Evolutionary conservation across 2,888 invertebrate genomes (phyloP), one percentile per base, ranked within the genome.

Genomic region (Ligdia adustata): DNA sequence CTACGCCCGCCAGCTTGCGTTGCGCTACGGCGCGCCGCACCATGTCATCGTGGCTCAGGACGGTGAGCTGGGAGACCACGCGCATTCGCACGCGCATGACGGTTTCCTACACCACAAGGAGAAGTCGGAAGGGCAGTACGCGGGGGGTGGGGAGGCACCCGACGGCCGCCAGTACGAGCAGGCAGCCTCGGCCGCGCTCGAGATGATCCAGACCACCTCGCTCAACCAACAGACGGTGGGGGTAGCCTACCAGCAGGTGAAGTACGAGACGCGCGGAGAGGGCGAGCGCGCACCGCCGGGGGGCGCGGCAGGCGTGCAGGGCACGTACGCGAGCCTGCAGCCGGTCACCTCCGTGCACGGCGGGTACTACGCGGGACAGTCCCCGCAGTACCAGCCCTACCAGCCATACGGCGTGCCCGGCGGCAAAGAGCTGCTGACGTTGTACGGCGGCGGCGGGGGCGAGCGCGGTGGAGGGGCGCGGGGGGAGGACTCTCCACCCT

Each of bases 401-500:
- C 57, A 70, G 1, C n/a, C n/a, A n/a, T 73, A 65, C 51, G 53
- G 57, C 7, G 54, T 42, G 62, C 67, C 46, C 62, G 9, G 26
- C n/a, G n/a, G 66, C 70, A 74, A 75, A 58, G 76, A 75, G 52
- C 58, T 72, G 52, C 62, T 75, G 38, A 60, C 80, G 39, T 59
- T 76, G 60, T 77, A 77, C 75, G 83, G 85, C 49, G 76, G 35
- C 13, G 49, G 58, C 43, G 29, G 64, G 40, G 73, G 73, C 49
- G 57, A 46, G 1, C 32, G 62, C 4, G 52, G 56, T 5, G 2
- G n/a, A n/a, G n/a, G n/a, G n/a, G n/a, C n/a, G n/a, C n/a, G n/a
- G n/a, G n/a, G n/a, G n/a, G n/a, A 91, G 52, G 87, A 91, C 47
- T 91, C 91, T 9, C 91, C 92, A 3, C 92, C 93, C 0, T 85